Evolutionary conservation across 2,113 vertebrate species (phyloP), one percentile per base, ranked within the genome.

Genomic region (Onychostruthus taczanowskii): DNA sequence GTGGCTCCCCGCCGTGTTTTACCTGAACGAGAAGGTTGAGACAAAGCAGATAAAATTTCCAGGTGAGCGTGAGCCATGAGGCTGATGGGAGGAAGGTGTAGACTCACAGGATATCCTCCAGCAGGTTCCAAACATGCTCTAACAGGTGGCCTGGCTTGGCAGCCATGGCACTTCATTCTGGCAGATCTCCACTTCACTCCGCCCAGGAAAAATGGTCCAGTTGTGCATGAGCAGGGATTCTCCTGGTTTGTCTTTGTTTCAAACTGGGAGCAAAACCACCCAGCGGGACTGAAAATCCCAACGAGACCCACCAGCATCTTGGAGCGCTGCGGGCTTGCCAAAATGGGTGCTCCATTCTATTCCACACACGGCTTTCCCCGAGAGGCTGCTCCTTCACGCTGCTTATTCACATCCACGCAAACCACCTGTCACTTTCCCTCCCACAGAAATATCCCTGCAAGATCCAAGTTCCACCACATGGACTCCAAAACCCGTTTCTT

Each of bases 361-460:
- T 33, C 53, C 89, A 37, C 58, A 10, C 6, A 28, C 18, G 14
- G 85, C 67, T 62, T 58, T 55, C 50, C 81, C 81, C 19, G 1
- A 18, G 82, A 49, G 49, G 69, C 95, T 53, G 90, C 90, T 90
- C 92, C 27, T 61, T 44, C 81, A 0, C 2, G 39, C 78, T 49
- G 90, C 84, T 88, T 17, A 28, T 14, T 61, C 88, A 50, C 58
- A 44, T 73, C 86, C 93, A 80, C 89, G 56, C 84, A 43, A 91
- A 88, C 94, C 96, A 91, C 95, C 95, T 93, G 94, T 86, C 90
- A 74, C 93, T 93, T 39, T 37, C 80, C 91, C 89, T 90, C 93
- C 93, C 66, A 68, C 86, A 8, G 93, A 67, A 77, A 94, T 11
- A 52, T 67, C 59, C 95, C 96, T 70, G 90, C 87, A 21, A 66